Evolutionary conservation across 2,113 vertebrate genomes (phyloP).

Genomic region (Pollimyrus isidori): DNA sequence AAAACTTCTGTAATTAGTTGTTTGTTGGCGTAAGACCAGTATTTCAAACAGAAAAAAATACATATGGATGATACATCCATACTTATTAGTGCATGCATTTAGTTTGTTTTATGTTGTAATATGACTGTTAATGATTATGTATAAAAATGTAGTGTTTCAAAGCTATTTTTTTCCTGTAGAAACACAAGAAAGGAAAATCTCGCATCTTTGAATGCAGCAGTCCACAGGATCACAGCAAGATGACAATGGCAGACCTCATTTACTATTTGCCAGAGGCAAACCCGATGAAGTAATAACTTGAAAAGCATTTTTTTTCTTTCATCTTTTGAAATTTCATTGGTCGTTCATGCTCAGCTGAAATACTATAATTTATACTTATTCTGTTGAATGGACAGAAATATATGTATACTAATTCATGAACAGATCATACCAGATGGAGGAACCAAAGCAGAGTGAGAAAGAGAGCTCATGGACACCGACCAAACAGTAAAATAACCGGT

Average conservation of each 20-base stretch:
- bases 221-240: conserved; percentile 81
- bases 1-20: neutral
- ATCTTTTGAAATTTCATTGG: neutral
- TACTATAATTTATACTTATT: neutral
- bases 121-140: neutral
- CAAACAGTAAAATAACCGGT: neutral
- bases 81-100: neutral
- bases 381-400: neutral
- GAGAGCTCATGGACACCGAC: neutral
- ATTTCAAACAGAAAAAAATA: neutral
- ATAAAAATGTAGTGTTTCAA: neutral
- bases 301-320: neutral
- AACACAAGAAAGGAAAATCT: conserved; percentile 62
- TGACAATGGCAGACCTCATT: conserved; percentile 96
- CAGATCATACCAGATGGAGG: neutral
- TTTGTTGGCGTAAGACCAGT: neutral
- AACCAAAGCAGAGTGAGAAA: neutral
- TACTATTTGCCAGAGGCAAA: conserved; percentile 84
- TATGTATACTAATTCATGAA: neutral
- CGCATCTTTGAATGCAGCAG: conserved; percentile 51
- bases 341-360: neutral
- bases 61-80: neutral
- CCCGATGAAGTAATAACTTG: conserved; percentile 78
- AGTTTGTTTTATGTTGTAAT: neutral
- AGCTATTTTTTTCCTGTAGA: conserved; percentile 31